Percentiles rank a stretch among this genome's conserved stretches.
These are phyloP conservation scores for Ctenosaura bakeri DNA, from an alignment of 2,797 vertebrate genomes.

Conservation along the genomic window DNA sequence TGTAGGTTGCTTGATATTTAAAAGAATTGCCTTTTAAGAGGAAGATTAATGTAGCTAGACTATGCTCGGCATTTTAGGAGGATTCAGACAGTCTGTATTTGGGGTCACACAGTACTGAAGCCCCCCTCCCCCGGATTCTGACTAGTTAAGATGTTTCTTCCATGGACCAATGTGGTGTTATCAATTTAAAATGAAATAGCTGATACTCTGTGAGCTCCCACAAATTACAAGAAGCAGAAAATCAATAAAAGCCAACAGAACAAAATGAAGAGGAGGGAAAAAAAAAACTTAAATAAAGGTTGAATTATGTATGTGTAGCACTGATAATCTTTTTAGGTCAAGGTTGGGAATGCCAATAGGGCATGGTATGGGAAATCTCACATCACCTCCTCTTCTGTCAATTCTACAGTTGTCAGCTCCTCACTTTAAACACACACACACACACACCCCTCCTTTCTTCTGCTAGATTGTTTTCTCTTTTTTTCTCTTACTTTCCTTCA, in stretches of 20 bases:
- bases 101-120: background rate
- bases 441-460: background rate
- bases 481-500: background rate
- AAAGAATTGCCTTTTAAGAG: constrained; percentile 21
- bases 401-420: constrained; percentile 36
- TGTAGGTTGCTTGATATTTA: background rate
- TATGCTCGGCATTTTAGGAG: constrained; percentile 6
- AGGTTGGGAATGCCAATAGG: background rate
- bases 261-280: background rate
- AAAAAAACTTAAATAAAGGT: constrained; percentile 27
- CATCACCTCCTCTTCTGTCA: background rate
- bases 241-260: constrained; percentile 13
- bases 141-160: constrained; percentile 29
- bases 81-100: background rate
- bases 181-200: background rate
- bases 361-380: background rate
- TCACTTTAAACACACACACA: background rate
- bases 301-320: constrained; percentile 20
- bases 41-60: background rate
- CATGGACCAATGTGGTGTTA: background rate
- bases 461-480: background rate
- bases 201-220: constrained; percentile 37
- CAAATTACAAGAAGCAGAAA: constrained; percentile 28
- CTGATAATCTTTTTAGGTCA: background rate
- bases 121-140: background rate